These are phyloP conservation scores for Trachymyrmex septentrionalis DNA, from an alignment of 1,140 invertebrate species.

Conservation along the genomic window DNA sequence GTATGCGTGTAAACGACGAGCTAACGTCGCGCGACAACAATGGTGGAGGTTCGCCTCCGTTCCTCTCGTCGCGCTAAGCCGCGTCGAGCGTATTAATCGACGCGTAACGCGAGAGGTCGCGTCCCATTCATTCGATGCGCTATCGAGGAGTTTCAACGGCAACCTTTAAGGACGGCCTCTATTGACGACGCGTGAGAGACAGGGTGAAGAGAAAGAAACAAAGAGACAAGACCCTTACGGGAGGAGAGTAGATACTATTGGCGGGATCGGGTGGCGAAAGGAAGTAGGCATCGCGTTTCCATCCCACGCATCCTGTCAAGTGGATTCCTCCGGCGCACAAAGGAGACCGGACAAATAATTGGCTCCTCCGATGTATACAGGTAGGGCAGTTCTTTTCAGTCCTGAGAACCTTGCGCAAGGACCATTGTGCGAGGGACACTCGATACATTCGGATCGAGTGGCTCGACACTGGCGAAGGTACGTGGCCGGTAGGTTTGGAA, in stretches of 20 bases:
- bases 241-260: constrained; percentile 55
- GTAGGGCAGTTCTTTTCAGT: constrained; percentile 78
- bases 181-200: background rate
- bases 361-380: constrained; percentile 84
- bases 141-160: background rate
- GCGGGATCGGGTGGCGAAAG: constrained; percentile 83
- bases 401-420: constrained; percentile 79
- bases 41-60: background rate
- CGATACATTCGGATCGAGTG: constrained; percentile 82
- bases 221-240: constrained; percentile 60
- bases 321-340: constrained; percentile 82
- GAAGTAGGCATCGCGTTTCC: constrained; percentile 84
- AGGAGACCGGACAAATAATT: constrained; percentile 86
- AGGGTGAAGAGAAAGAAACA: constrained; percentile 46
- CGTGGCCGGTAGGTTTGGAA: constrained; percentile 31
- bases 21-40: constrained; percentile 1
- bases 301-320: constrained; percentile 86
- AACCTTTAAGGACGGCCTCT: constrained; percentile 15
- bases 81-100: constrained; percentile 54
- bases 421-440: constrained; percentile 80
- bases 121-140: background rate
- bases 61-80: constrained; percentile 24
- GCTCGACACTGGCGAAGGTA: constrained; percentile 35
- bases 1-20: constrained; percentile 34
- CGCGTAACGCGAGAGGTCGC: constrained; percentile 13